These are phyloP conservation scores for Corynorhinus townsendii DNA, from an alignment of 2,113 vertebrate species.

Conservation along the genomic window DNA sequence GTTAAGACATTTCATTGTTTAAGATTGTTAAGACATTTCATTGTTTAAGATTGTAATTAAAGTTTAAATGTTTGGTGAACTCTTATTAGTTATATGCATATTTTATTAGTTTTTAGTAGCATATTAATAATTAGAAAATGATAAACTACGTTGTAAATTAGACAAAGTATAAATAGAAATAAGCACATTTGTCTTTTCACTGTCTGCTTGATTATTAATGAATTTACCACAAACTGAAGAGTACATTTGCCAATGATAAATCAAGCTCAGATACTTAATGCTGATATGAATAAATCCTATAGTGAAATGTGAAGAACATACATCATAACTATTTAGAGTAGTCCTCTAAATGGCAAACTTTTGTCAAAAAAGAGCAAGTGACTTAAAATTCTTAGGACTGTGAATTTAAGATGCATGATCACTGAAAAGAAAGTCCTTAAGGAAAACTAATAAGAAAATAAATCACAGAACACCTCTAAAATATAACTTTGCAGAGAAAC, in stretches of 20 bases:
- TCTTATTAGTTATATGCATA: not conserved
- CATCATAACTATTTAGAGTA: not conserved
- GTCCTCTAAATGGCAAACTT: not conserved
- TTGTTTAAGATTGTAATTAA: not conserved
- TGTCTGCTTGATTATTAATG: not conserved
- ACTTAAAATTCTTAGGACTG: not conserved
- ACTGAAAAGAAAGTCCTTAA: not conserved
- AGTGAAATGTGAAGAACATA: slow-evolving; percentile 13
- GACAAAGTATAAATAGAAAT: not conserved
- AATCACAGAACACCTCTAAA: not conserved
- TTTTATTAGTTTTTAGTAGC: not conserved
- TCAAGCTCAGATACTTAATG: not conserved
- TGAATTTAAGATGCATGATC: not conserved
- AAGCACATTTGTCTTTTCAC: not conserved
- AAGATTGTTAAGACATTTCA: not conserved
- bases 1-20: not conserved
- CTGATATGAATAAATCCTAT: not conserved
- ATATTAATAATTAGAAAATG: not conserved
- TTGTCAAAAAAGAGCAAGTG: not conserved
- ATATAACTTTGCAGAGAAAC: not conserved
- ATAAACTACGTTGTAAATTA: not conserved
- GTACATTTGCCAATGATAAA: not conserved
- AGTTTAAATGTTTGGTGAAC: not conserved
- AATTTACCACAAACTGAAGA: not conserved
- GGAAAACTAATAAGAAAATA: not conserved